These are phyloP conservation scores for Neocrepidodera transversa DNA, from an alignment of 2,888 invertebrate genomes.

Conservation along the genomic window DNA sequence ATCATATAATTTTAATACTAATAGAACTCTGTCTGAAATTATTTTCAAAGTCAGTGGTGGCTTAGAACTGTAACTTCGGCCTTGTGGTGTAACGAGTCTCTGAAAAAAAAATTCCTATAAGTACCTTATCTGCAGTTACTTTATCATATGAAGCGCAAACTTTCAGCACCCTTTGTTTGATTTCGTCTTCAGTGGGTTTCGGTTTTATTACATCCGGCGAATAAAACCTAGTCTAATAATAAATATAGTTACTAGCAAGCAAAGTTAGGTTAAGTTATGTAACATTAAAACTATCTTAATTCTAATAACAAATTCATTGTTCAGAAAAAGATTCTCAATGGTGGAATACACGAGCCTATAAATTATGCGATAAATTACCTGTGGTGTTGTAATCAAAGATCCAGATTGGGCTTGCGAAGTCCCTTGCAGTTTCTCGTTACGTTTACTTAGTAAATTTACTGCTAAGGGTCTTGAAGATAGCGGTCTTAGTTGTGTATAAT, in stretches of 20 bases:
- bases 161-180: constrained; percentile 83
- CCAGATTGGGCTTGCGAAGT: constrained; percentile 24
- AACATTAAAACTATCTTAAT: constrained; percentile 21
- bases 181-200: constrained; percentile 69
- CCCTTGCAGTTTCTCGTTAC: constrained; percentile 35
- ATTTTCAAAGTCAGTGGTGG: constrained; percentile 82
- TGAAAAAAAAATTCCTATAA: constrained; percentile 61
- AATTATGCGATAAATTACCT: constrained; percentile 43
- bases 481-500: constrained; percentile 39
- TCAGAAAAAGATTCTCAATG: neutral
- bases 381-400: constrained; percentile 39
- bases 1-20: constrained; percentile 97
- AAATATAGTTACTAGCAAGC: constrained; percentile 15
- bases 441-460: constrained; percentile 35
- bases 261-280: constrained; percentile 42
- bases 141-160: constrained; percentile 90
- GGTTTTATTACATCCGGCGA: constrained; percentile 57
- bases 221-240: constrained; percentile 49
- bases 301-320: no score
- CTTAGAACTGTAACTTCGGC: constrained; percentile 77
- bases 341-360: neutral
- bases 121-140: constrained; percentile 85
- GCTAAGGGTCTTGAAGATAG: constrained; percentile 40
- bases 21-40: constrained; percentile 87
- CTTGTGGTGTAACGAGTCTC: constrained; percentile 69